Evolutionary conservation across 2,113 vertebrate genomes (phyloP).

Genomic region (Xenopus borealis): DNA sequence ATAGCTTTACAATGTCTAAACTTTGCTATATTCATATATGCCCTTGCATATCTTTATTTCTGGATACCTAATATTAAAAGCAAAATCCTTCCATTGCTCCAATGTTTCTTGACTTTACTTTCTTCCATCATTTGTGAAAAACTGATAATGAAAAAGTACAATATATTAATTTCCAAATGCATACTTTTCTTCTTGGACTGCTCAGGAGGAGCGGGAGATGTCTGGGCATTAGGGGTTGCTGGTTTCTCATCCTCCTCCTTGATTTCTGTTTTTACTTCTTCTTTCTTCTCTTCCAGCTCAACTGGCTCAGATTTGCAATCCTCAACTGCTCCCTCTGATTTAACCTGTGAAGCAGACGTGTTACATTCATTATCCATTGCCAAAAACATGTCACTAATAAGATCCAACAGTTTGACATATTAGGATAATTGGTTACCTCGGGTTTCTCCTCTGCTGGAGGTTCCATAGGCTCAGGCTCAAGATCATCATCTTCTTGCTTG

Average conservation of each 20-base stretch:
- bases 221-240: conserved; percentile 68
- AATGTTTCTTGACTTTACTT: too few species aligned
- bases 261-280: conserved; percentile 80
- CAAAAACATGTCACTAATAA: too few species aligned
- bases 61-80: too few species aligned
- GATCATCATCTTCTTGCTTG: conserved; percentile 80
- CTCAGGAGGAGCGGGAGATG: conserved; percentile 75
- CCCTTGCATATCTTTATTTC: too few species aligned
- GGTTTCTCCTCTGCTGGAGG: conserved; percentile 78
- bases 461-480: conserved; percentile 68
- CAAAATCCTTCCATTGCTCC: too few species aligned
- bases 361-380: conserved; percentile 14
- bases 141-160: too few species aligned
- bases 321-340: conserved; percentile 66
- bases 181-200: conserved; percentile 95
- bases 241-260: conserved; percentile 86
- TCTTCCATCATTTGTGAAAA: too few species aligned
- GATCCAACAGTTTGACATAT: too few species aligned
- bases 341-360: conserved; percentile 55
- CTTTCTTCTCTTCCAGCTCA: conserved; percentile 84
- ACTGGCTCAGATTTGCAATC: conserved; percentile 83
- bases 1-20: too few species aligned
- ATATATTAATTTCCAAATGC: conserved; percentile 29
- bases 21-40: too few species aligned
- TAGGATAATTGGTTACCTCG: conserved; percentile 64